Evolutionary conservation across 2,113 vertebrate species (phyloP).

Genomic region (Columba livia): DNA sequence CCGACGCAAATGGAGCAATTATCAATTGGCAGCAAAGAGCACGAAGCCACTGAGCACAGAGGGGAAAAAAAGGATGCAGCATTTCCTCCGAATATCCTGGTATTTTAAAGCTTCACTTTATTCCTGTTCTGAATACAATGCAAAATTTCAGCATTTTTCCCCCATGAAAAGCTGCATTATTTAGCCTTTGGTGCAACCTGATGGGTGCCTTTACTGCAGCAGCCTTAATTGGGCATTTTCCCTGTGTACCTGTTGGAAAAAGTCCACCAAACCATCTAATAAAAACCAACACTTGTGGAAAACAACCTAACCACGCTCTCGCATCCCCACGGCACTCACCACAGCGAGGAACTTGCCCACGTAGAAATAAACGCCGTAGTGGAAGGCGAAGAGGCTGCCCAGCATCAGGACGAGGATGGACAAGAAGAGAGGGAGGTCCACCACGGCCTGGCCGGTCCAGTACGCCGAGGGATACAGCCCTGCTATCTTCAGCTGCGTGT

Average conservation of each 20-base stretch:
- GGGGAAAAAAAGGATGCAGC: background rate
- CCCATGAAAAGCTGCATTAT: accelerated
- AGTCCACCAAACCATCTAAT: background rate
- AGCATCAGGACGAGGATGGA: slow-evolving; percentile 86
- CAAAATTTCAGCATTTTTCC: background rate
- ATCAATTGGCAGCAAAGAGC: accelerated
- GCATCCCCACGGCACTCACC: slow-evolving; percentile 73
- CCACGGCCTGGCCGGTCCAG: slow-evolving; percentile 89
- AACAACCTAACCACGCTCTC: accelerated
- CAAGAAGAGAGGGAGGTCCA: slow-evolving; percentile 91
- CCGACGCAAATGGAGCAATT: background rate
- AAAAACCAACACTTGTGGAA: accelerated
- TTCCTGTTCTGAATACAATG: background rate
- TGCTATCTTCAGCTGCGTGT: slow-evolving; percentile 90
- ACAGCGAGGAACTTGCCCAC: slow-evolving; percentile 83
- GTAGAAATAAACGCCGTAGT: slow-evolving; percentile 85
- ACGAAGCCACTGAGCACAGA: background rate
- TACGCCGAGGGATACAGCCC: slow-evolving; percentile 95
- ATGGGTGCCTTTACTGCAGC: background rate
- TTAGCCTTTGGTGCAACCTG: background rate
- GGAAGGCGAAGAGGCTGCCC: slow-evolving; percentile 88
- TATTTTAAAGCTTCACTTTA: background rate
- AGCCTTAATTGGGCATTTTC: background rate
- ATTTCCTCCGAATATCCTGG: background rate
- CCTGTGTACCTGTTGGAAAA: accelerated